phyloP scores from a whole-genome alignment of 37 sponge, comb jelly and placozoan species.

The Tethya wilhelma region DNA sequence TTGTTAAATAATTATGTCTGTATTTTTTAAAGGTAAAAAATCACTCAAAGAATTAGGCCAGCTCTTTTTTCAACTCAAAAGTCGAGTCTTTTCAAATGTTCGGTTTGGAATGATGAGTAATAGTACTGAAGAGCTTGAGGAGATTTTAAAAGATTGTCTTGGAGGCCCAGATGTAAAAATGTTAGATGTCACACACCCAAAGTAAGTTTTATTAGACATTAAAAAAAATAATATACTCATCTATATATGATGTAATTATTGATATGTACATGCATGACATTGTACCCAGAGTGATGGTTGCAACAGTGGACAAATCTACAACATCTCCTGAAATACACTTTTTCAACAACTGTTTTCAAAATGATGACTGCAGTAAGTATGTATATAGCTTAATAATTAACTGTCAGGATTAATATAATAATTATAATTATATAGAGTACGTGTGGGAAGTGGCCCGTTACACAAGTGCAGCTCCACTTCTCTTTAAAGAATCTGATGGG shows the following conservation, averaged over 20 bases:
- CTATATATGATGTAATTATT: too few relatives aligned
- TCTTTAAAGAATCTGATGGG: conserved; percentile 41
- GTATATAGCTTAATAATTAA: too few relatives aligned
- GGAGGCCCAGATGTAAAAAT: conserved; percentile 38
- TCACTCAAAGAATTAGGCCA: conserved; percentile 25
- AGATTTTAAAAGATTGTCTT: conserved; percentile 43
- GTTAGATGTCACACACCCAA: conserved; percentile 50
- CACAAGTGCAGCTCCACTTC: conserved; percentile 55
- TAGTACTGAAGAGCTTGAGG: conserved; percentile 43
- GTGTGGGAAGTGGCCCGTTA: conserved; percentile 55
- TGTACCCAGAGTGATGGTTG: conserved; percentile 53
- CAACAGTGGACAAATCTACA: conserved; percentile 54
- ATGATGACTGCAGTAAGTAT: too few relatives aligned
- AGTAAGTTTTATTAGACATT: conserved; percentile 36
- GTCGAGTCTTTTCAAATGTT: conserved; percentile 11
- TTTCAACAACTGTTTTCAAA: conserved; percentile 61
- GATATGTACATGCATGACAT: too few relatives aligned
- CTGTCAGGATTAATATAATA: too few relatives aligned
- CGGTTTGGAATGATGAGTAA: neutral
- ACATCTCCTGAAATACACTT: conserved; percentile 47
- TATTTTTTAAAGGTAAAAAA: conserved; percentile 59
- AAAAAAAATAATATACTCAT: too few relatives aligned
- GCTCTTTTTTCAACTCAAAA: conserved; percentile 47
- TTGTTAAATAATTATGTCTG: too few relatives aligned
- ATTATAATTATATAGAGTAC: too few relatives aligned